These are phyloP conservation scores for Tychaedon coryphoeus DNA, from an alignment of 2,113 vertebrate species.

Conservation along the genomic window DNA sequence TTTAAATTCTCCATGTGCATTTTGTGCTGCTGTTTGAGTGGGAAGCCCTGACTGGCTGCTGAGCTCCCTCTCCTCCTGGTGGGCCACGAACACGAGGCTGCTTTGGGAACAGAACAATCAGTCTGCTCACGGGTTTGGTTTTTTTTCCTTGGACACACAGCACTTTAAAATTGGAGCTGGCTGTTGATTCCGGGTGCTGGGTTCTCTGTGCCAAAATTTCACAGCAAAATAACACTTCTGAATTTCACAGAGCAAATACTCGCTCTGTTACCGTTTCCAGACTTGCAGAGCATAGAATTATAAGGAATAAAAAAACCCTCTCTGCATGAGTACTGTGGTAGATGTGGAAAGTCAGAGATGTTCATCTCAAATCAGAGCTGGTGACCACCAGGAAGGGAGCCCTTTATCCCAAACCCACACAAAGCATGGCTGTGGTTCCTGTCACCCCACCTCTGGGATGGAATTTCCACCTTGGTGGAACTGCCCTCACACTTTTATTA, in stretches of 20 bases:
- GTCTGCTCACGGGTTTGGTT: not conserved
- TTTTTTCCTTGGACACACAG: not conserved
- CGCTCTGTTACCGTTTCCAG: not conserved
- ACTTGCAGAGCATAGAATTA: not conserved
- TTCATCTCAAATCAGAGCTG: not conserved
- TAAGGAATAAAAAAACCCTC: not conserved
- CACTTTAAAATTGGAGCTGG: slow-evolving; percentile 13
- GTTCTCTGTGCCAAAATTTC: not conserved
- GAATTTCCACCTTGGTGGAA: not conserved
- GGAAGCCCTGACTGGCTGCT: slow-evolving; percentile 23
- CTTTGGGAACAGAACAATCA: not conserved
- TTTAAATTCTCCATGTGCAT: not conserved
- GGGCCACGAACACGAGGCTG: not conserved
- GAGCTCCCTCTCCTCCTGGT: slow-evolving; percentile 18
- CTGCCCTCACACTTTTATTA: slow-evolving; percentile 39
- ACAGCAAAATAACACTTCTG: slow-evolving; percentile 5
- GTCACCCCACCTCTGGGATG: not conserved
- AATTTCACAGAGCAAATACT: not conserved
- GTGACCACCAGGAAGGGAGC: slow-evolving; percentile 17
- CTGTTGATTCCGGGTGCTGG: not conserved
- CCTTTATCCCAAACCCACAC: not conserved
- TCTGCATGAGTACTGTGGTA: fast-evolving
- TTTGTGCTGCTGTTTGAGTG: slow-evolving; percentile 19
- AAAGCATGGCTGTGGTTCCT: not conserved
- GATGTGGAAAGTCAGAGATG: not conserved